Percentiles rank a stretch among this genome's conserved stretches.
Evolutionary conservation across 2,888 invertebrate genomes (phyloP).

Genomic region (Rhagonycha lutea): DNA sequence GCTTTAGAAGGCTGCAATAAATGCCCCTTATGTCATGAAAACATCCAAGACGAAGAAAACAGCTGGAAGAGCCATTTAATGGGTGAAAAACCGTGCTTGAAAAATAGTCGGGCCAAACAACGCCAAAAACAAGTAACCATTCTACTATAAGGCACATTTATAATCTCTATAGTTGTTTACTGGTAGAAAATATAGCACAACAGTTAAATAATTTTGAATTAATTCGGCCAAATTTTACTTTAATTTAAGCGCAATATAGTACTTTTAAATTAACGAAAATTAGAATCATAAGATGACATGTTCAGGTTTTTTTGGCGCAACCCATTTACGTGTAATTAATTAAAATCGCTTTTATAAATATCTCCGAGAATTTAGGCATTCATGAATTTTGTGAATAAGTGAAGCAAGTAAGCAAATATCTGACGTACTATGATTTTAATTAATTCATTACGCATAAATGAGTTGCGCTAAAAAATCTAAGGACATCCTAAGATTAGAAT

Average conservation of each 20-base stretch:
- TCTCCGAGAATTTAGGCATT: too few relatives aligned
- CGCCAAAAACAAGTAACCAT: constrained; percentile 52
- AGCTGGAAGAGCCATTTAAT: constrained; percentile 84
- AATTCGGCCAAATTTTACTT: background rate
- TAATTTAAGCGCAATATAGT: background rate
- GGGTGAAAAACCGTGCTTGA: constrained; percentile 58
- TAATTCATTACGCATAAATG: too few relatives aligned
- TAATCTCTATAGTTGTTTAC: background rate
- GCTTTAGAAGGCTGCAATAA: constrained; percentile 70
- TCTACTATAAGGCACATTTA: constrained; percentile 30
- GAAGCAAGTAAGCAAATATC: too few relatives aligned
- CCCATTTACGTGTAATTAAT: too few relatives aligned
- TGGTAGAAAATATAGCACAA: background rate
- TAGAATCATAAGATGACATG: too few relatives aligned
- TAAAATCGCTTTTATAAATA: too few relatives aligned
- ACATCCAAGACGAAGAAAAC: constrained; percentile 74
- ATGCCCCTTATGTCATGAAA: constrained; percentile 84
- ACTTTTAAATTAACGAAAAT: too few relatives aligned
- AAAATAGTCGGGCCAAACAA: constrained; percentile 49
- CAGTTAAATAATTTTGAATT: background rate
- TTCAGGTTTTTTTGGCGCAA: too few relatives aligned
- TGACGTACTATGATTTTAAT: too few relatives aligned
- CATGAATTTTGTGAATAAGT: too few relatives aligned
- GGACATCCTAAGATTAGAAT: too few relatives aligned
- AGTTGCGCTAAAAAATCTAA: too few relatives aligned